Percentiles rank a stretch among this genome's conserved stretches.
phyloP scores from a whole-genome alignment of 2,797 vertebrate species.

The Ara ararauna region DNA sequence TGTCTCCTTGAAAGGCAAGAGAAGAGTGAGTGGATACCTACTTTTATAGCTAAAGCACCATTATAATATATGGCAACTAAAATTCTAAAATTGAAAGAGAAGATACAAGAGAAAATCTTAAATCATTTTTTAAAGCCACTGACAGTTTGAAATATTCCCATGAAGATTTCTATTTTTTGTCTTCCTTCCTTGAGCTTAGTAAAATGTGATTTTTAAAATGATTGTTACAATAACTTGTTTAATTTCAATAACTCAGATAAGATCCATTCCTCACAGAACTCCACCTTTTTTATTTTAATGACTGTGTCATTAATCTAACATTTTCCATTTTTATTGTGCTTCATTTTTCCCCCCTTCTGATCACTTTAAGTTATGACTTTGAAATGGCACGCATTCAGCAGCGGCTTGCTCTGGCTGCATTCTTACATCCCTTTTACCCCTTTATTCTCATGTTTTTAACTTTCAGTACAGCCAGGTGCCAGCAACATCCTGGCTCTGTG shows the following conservation, averaged over 20 bases:
- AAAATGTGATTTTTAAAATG: slow-evolving; percentile 62
- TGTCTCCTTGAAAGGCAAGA: slow-evolving; percentile 68
- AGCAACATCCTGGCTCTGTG: not conserved
- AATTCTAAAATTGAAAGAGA: slow-evolving; percentile 70
- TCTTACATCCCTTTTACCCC: slow-evolving; percentile 35
- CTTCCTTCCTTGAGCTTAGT: slow-evolving; percentile 42
- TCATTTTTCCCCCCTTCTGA: slow-evolving; percentile 55
- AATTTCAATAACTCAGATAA: slow-evolving; percentile 58
- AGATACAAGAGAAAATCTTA: slow-evolving; percentile 54
- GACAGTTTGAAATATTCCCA: slow-evolving; percentile 59
- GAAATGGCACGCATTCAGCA: slow-evolving; percentile 16
- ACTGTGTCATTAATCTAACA: slow-evolving; percentile 57
- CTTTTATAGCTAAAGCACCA: slow-evolving; percentile 66
- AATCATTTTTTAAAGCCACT: slow-evolving; percentile 61
- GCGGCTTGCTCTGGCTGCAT: not conserved
- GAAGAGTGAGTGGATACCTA: slow-evolving; percentile 65
- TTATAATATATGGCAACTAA: slow-evolving; percentile 67
- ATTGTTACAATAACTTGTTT: slow-evolving; percentile 67
- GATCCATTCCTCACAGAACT: slow-evolving; percentile 53
- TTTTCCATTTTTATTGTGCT: slow-evolving; percentile 71
- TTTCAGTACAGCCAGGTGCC: slow-evolving; percentile 9
- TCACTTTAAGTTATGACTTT: slow-evolving; percentile 48
- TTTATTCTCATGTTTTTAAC: slow-evolving; percentile 6
- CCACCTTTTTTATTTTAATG: slow-evolving; percentile 66
- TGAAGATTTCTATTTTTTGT: slow-evolving; percentile 44